Evolutionary conservation across 2,113 vertebrate genomes (phyloP), one percentile per base, ranked within the genome.

Genomic region (Tachycineta bicolor): DNA sequence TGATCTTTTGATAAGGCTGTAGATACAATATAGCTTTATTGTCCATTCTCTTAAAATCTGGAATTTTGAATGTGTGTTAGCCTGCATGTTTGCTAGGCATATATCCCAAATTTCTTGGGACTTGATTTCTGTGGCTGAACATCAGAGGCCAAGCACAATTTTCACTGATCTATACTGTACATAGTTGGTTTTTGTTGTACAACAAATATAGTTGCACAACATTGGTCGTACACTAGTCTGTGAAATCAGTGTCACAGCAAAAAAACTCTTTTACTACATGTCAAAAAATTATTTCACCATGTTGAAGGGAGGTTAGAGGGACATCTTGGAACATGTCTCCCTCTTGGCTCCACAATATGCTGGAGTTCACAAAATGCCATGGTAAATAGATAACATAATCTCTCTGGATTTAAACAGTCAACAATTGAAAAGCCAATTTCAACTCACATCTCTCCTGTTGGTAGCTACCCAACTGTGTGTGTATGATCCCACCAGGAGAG

Each of bases 311-410:
- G 1, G 26, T 37, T 53, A 53, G n/a, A 49, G 8, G 31, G 3
- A 16, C 15, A 26, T 44, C 25, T 29, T 1, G 0, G 24, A 58
- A 53, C 2, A 0, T 49, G 17, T 53, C 47, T 12, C 1, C 31
- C 59, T 25, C 39, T 55, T 16, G 63, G 11, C 16, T 76, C 19
- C 44, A 53, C 22, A 49, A 0, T 10, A n/a, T 59, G 26, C 16
- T 49, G 69, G 13, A 33, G 4, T 2, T 47, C 19, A 25, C 16
- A 64, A 53, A 81, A 53, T 12, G 25, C 29, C 9, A 8, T 25
- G 20, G 31, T 55, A 53, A 59, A 28, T 8, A 28, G 17, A 10
- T 17, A 84, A 41, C 17, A 63, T 10, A 56, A 41, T 52, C 24
- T 63, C 24, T 62, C 43, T 69, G 43, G 21, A 41, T 11, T 46